Percentiles rank a stretch among this genome's conserved stretches.
These are phyloP conservation scores for Platygyra sinensis DNA, from an alignment of 64 coral and sea anemone species.

Conservation along the genomic window DNA sequence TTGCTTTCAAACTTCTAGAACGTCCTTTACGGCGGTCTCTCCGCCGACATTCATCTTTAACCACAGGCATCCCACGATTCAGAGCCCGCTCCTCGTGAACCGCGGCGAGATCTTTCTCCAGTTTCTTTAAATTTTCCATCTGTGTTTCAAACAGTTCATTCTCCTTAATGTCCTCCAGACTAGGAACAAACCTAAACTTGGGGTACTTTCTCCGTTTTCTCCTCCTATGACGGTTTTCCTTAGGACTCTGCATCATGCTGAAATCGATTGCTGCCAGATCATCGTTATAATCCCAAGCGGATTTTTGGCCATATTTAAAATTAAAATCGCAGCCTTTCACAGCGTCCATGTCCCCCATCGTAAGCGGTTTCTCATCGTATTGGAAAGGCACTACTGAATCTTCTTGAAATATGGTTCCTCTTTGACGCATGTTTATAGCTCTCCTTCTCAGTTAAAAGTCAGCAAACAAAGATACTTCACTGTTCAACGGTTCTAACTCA, in stretches of 20 bases:
- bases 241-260: constrained; percentile 37
- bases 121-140: background rate
- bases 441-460: background rate
- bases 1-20: background rate
- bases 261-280: constrained; percentile 12
- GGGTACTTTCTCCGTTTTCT: constrained; percentile 41
- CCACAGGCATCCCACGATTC: background rate
- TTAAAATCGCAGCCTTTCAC: constrained; percentile 64
- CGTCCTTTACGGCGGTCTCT: constrained; percentile 12
- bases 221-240: constrained; percentile 36
- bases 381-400: background rate
- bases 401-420: constrained; percentile 4
- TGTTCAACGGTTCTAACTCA: background rate
- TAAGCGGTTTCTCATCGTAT: background rate
- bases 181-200: constrained; percentile 52
- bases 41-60: background rate
- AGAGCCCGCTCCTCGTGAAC: constrained; percentile 39
- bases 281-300: constrained; percentile 18
- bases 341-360: constrained; percentile 34
- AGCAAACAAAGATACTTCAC: background rate
- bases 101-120: constrained; percentile 21
- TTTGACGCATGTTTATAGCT: constrained; percentile 9
- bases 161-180: constrained; percentile 65
- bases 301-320: constrained; percentile 64
- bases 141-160: constrained; percentile 42